These are phyloP conservation scores for Drosophila anceps DNA, from an alignment of 2,888 invertebrate genomes.

Conservation along the genomic window DNA sequence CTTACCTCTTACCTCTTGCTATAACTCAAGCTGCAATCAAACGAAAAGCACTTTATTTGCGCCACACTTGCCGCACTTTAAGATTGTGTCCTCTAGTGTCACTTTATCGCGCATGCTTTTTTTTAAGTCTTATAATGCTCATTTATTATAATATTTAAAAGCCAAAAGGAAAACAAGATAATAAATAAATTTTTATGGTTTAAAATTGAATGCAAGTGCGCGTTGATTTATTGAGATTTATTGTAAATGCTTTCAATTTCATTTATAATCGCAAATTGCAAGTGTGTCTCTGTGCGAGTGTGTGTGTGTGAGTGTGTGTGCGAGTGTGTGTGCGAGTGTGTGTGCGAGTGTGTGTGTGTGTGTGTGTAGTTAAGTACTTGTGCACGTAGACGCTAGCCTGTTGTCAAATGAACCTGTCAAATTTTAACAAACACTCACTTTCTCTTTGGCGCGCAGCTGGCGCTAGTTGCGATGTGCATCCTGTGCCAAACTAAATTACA, in stretches of 20 bases:
- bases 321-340: slow-evolving; percentile 8
- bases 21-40: background rate
- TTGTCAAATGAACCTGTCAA: slow-evolving; percentile 83
- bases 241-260: slow-evolving; percentile 61
- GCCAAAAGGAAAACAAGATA: background rate
- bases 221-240: slow-evolving; percentile 62
- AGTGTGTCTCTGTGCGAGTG: background rate
- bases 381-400: slow-evolving; percentile 34
- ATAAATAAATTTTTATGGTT: slow-evolving; percentile 7
- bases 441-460: slow-evolving; percentile 78
- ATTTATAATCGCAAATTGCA: slow-evolving; percentile 39
- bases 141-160: slow-evolving; percentile 6
- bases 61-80: background rate
- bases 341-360: slow-evolving; percentile 5
- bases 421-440: slow-evolving; percentile 82
- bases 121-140: slow-evolving; percentile 8
- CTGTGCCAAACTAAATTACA: slow-evolving; percentile 78
- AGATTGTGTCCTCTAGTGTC: slow-evolving; percentile 17
- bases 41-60: background rate
- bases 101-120: slow-evolving; percentile 8
- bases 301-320: background rate
- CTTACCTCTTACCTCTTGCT: background rate
- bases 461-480: slow-evolving; percentile 68
- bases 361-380: slow-evolving; percentile 51
- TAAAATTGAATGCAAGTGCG: slow-evolving; percentile 9